A percentile compares a stretch with the other conserved stretches of the same genome.
These are phyloP conservation scores for Laodelphax striatellus DNA, from an alignment of 1,140 invertebrate species.

Conservation along the genomic window DNA sequence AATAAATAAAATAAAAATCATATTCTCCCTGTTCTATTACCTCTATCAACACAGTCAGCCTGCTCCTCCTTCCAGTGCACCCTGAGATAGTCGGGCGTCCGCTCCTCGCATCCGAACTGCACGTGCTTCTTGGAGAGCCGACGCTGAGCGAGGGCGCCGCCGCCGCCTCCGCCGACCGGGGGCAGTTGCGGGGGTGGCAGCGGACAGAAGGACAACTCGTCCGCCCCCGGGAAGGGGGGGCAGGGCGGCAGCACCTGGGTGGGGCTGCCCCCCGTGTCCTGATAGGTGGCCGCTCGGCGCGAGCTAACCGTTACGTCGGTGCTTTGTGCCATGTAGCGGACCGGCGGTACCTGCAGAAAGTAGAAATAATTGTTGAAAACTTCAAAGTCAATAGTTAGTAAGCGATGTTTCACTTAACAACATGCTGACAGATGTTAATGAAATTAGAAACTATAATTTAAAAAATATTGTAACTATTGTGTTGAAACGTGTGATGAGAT, in stretches of 20 bases:
- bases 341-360: conserved; percentile 16
- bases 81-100: conserved; percentile 7
- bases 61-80: conserved; percentile 14
- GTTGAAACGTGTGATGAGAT: no score
- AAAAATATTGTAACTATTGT: no score
- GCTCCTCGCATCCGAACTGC: conserved; percentile 16
- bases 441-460: no score
- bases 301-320: conserved; percentile 24
- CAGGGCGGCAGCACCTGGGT: conserved; percentile 10
- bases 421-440: no score
- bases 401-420: no score
- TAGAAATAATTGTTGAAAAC: no score
- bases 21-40: no score
- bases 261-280: conserved; percentile 21
- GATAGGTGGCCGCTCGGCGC: conserved; percentile 19
- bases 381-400: no score
- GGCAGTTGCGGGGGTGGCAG: background rate
- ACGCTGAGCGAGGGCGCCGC: background rate
- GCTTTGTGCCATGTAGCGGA: conserved; percentile 21
- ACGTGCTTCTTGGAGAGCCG: conserved; percentile 21
- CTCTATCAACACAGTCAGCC: background rate
- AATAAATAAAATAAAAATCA: no score
- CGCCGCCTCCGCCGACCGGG: conserved; percentile 2
- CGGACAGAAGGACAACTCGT: background rate
- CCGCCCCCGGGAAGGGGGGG: background rate